Base-by-base conservation (phyloP, 2,797 vertebrate species). In the Melanogrammus aeglefinus region DNA sequence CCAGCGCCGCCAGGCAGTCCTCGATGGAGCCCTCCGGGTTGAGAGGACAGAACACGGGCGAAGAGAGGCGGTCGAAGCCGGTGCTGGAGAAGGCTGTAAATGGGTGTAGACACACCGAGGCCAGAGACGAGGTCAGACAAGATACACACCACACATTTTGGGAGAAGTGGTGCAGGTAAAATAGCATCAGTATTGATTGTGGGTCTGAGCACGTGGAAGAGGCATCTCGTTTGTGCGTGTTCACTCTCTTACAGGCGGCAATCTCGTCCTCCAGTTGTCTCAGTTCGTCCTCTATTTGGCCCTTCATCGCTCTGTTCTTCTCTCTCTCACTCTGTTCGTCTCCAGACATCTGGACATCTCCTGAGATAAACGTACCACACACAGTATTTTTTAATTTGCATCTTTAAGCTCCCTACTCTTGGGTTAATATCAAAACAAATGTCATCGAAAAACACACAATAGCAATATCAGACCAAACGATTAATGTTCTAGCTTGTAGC, bases 21-120 rank as follows among this genome's bases (percentile, higher is more conserved):
- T 99, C 97, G 75, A 98, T 90, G 0, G 96, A 96, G 86, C 88
- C 96, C 82, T 97, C 97, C 0, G 97, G 96, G 86, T 95, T 92
- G 44, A 91, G 92, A 29, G 97, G 97, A 86, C 92, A 95, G 89
- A 99, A 99, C 82, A 99, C 96, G 4, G 93, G 94, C 13, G 97
- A 99, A 0, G 94, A 94, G 83, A 94, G 94, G 81, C 92, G 94
- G 90, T 98, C 95, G 82, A 97, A 97, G 39, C 96, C 96, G 41
- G 95, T 94, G 71, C 89, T 94, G 77, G 93, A 89, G 86, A 93
- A 95, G 44, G 95, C 97, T 99, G 86, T 75, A 75, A 75, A 79
- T 2, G 24, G 8, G 63, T 24, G 24, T 24, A 69, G 9, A 69
- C 63, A 69, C n/a, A 4, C 7, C n/a, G 24, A 69, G 63, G 63